Base-by-base conservation (phyloP, 2,797 vertebrate genomes). In the Bucorvus abyssinicus region DNA sequence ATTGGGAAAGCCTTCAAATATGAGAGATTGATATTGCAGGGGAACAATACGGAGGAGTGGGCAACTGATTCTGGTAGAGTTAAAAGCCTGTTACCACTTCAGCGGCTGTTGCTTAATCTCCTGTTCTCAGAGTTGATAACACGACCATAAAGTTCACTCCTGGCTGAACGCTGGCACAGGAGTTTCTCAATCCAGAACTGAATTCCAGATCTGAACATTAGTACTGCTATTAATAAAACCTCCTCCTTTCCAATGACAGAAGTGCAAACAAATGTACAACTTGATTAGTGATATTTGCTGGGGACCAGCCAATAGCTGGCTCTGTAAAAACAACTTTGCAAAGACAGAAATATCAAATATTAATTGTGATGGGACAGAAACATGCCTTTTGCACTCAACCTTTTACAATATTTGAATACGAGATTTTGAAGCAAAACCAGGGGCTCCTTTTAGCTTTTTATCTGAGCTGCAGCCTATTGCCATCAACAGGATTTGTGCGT, bases 121-220 rank as follows among this genome's bases (percentile, higher is more conserved):
- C 89, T 59, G 68, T 93, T 97, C 95, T 91, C 89, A 84, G 93
- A 85, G 90, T 14, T 94, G 97, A 97, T 97, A 97, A 97, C 92
- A 94, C 0, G 24, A 92, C 81, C 96, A 95, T 97, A 96, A 97
- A 96, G 91, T 97, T 97, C 88, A 64, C 86, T 97, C 90, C 87
- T 91, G 93, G 84, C 70, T 96, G 82, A 96, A 93, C 0, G 3
- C 47, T 80, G 95, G 90, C 92, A 92, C 94, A 92, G 82, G 74
- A 80, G 74, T 95, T 92, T 95, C 95, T 96, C 84, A 92, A 88
- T 61, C 64, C 87, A 69, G 90, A 93, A 96, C 38, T 91, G 91
- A 94, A 84, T 95, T 96, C 89, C 94, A 97, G 95, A 93, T 96
- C 97, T 14, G 60, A 92, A 93, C 89, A 93, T 83, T 88, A 97